phyloP scores from a whole-genome alignment of 2,113 vertebrate genomes.

The Phylloscopus trochiloides region DNA sequence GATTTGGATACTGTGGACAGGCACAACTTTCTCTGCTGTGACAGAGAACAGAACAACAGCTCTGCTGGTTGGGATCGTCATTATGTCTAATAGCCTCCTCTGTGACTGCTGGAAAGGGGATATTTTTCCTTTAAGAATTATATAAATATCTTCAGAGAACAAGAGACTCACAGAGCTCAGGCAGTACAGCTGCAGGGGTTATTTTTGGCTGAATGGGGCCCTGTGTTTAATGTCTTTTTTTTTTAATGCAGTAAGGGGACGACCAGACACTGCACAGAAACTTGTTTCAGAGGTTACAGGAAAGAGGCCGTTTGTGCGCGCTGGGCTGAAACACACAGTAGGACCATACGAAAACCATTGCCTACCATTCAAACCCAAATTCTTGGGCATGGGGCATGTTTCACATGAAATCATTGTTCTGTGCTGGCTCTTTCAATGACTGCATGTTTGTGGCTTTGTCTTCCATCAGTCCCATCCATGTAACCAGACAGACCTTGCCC shows the following conservation, averaged over 20 bases:
- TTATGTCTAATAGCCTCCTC: neutral
- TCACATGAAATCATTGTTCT: neutral
- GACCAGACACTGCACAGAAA: neutral
- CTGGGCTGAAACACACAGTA: neutral
- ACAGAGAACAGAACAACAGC: neutral
- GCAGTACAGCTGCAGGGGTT: neutral
- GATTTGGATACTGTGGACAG: neutral
- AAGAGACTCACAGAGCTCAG: neutral
- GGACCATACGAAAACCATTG: neutral
- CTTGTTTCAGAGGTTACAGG: neutral
- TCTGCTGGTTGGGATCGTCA: neutral
- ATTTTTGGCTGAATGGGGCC: neutral
- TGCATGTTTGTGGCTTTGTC: neutral
- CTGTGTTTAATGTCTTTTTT: constrained; percentile 3
- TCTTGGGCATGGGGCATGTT: neutral
- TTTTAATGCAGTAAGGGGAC: neutral
- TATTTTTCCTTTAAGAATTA: neutral
- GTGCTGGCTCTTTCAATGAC: neutral
- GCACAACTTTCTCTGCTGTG: neutral
- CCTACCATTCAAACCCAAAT: neutral
- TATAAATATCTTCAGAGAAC: neutral
- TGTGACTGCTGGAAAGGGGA: neutral
- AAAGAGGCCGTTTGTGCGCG: neutral
- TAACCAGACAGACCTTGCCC: neutral
- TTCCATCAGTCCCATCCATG: neutral